These are phyloP conservation scores for Serilophus lunatus DNA, from an alignment of 2,113 vertebrate genomes.

Conservation along the genomic window DNA sequence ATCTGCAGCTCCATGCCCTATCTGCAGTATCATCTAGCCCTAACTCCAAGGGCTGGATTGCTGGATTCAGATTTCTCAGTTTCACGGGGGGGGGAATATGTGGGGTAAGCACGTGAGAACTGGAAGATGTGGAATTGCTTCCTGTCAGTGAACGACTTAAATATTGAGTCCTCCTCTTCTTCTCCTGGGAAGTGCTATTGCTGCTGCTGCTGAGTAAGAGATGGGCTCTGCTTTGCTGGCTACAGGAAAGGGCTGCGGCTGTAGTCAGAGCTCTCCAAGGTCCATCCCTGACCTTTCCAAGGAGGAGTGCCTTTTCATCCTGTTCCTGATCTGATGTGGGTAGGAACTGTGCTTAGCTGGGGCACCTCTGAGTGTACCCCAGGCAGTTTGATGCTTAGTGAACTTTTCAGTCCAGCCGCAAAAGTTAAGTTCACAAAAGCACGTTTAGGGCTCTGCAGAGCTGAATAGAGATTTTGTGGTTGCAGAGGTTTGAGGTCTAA, in stretches of 20 bases:
- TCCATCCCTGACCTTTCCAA: background rate
- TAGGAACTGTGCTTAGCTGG: background rate
- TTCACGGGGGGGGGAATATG: background rate
- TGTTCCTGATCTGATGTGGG: fast-evolving
- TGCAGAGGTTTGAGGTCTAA: background rate
- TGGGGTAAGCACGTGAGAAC: fast-evolving
- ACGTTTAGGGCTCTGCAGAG: background rate
- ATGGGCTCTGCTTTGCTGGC: background rate
- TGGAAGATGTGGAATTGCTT: background rate
- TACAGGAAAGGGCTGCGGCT: background rate
- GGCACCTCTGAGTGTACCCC: background rate
- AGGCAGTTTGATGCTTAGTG: background rate
- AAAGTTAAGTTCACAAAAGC: background rate
- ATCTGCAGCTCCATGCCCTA: background rate
- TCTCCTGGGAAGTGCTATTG: background rate
- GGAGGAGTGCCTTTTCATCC: background rate
- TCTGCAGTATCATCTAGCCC: background rate
- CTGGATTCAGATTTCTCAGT: background rate
- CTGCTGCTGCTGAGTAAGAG: background rate
- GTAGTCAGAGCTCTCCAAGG: background rate
- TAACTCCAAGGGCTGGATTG: background rate
- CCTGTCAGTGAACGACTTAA: background rate
- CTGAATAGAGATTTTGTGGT: background rate
- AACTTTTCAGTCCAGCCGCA: background rate
- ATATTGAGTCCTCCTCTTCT: background rate